These are phyloP conservation scores for Rhynchotus rufescens DNA, from an alignment of 2,797 vertebrate genomes.

Conservation along the genomic window DNA sequence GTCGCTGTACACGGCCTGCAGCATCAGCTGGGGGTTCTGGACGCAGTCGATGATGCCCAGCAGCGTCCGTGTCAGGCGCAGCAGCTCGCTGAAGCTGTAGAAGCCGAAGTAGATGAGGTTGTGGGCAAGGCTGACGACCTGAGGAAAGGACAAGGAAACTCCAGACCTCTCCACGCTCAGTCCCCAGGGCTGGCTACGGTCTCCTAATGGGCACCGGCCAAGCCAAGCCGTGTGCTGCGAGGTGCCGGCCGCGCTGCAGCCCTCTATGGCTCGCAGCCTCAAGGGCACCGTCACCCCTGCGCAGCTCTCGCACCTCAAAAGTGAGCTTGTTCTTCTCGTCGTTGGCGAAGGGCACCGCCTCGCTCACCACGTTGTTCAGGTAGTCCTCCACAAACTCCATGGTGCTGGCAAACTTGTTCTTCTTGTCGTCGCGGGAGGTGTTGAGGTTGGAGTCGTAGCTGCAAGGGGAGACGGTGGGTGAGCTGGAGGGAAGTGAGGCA, in stretches of 20 bases:
- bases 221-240: fast-evolving
- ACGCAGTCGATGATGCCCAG: slow-evolving; percentile 96
- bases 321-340: slow-evolving; percentile 98
- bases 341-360: slow-evolving; percentile 93
- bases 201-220: not conserved
- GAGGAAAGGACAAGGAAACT: slow-evolving; percentile 44
- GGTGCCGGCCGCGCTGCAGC: fast-evolving
- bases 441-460: slow-evolving; percentile 98
- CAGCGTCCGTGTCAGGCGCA: slow-evolving; percentile 93
- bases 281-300: not conserved
- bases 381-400: slow-evolving; percentile 99
- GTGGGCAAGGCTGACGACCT: slow-evolving; percentile 97
- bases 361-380: slow-evolving; percentile 94
- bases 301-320: slow-evolving; percentile 85
- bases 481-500: not conserved
- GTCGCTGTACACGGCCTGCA: slow-evolving; percentile 82
- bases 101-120: slow-evolving; percentile 99
- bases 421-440: slow-evolving; percentile 93
- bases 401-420: slow-evolving; percentile 96
- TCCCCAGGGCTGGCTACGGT: fast-evolving
- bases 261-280: too few species aligned
- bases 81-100: slow-evolving; percentile 97
- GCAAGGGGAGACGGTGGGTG: not conserved
- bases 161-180: fast-evolving
- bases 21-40: slow-evolving; percentile 83